Evolutionary conservation across 2,888 invertebrate species (phyloP).

Genomic region (Acronicta aceris): DNA sequence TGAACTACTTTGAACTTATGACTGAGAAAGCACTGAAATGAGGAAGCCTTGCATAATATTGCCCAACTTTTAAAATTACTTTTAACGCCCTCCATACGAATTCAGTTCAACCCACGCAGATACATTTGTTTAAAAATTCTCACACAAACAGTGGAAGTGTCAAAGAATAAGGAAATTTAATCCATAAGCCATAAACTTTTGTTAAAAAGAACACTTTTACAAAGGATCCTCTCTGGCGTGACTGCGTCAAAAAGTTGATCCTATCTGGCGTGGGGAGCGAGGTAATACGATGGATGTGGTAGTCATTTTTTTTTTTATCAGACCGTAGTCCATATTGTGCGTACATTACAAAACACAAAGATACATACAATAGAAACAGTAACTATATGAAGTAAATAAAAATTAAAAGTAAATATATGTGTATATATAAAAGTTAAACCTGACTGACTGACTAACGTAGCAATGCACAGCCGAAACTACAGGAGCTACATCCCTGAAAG

Average conservation of each 20-base stretch:
- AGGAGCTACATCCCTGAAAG: too few species aligned
- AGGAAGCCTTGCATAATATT: conserved; percentile 10
- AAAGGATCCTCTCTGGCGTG: conserved; percentile 77
- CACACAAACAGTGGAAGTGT: conserved; percentile 67
- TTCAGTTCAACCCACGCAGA: conserved; percentile 37
- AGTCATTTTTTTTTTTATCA: neutral
- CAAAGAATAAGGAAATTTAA: conserved; percentile 82
- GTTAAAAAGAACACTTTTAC: conserved; percentile 80
- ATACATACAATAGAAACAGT: too few species aligned
- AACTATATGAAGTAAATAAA: too few species aligned
- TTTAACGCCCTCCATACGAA: conserved; percentile 7
- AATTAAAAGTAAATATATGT: too few species aligned
- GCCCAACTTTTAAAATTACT: conserved; percentile 25
- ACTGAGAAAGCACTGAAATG: neutral
- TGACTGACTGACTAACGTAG: too few species aligned
- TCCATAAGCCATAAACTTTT: conserved; percentile 82
- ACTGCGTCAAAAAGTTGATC: conserved; percentile 83
- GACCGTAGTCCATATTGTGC: too few species aligned
- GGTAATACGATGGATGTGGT: conserved; percentile 50
- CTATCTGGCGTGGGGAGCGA: conserved; percentile 59
- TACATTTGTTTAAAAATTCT: conserved; percentile 61
- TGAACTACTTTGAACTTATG: neutral
- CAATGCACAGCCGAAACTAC: too few species aligned
- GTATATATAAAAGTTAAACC: too few species aligned
- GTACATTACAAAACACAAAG: too few species aligned